These are phyloP conservation scores for Amiota mariae DNA, from an alignment of 2,888 invertebrate genomes.

Conservation along the genomic window DNA sequence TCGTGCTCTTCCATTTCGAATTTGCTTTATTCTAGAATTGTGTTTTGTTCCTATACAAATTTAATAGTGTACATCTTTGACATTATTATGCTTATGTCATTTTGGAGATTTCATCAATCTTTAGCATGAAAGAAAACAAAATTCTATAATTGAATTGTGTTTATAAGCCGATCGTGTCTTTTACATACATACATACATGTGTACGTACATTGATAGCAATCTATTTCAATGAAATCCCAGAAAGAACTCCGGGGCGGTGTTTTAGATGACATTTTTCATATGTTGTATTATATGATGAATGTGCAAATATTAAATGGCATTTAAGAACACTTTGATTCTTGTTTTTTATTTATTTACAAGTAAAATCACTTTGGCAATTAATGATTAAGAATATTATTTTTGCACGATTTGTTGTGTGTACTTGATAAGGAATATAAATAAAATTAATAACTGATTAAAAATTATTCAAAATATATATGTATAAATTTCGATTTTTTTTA, in stretches of 20 bases:
- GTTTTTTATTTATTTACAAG: neutral
- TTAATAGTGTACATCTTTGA: constrained; percentile 38
- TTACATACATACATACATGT: neutral
- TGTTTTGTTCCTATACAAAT: constrained; percentile 40
- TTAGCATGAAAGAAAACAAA: neutral
- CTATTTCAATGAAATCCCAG: neutral
- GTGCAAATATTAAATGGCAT: too few species aligned
- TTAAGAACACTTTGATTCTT: too few species aligned
- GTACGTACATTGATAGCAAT: constrained; percentile 5
- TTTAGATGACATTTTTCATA: constrained; percentile 11
- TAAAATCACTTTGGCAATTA: constrained; percentile 5
- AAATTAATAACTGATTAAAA: too few species aligned
- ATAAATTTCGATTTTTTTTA: too few species aligned
- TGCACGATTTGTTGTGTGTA: too few species aligned
- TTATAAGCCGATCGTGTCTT: neutral
- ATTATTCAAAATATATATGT: too few species aligned
- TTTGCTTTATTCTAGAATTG: constrained; percentile 26
- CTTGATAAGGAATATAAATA: too few species aligned
- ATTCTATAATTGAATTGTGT: constrained; percentile 33
- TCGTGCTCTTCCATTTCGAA: neutral
- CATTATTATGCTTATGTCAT: constrained; percentile 60
- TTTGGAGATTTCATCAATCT: constrained; percentile 53
- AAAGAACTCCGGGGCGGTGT: too few species aligned
- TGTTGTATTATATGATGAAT: neutral
- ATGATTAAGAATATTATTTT: too few species aligned